These are phyloP conservation scores for Brachionus rotundiformis DNA, from an alignment of 1,140 invertebrate genomes.

Conservation along the genomic window DNA sequence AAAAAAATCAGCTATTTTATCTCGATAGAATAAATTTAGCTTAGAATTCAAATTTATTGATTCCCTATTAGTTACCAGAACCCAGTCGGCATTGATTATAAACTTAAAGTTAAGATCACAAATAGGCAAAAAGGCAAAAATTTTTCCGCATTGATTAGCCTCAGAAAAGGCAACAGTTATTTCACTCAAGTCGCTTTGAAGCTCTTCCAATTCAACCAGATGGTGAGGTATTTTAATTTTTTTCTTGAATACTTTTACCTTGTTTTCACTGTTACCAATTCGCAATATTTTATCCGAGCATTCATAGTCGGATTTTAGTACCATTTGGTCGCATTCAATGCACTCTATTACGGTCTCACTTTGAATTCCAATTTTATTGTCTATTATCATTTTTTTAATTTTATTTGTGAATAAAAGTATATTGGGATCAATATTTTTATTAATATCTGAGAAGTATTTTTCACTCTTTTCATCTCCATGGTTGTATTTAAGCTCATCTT, in stretches of 20 bases:
- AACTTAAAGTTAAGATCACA: conserved; percentile 47
- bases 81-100: conserved; percentile 5
- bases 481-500: conserved; percentile 6
- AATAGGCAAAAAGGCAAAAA: conserved; percentile 27
- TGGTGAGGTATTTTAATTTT: not conserved
- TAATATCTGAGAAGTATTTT: conserved; percentile 13
- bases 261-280: not conserved
- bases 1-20: conserved; percentile 34
- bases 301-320: not conserved
- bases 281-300: not conserved
- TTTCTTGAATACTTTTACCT: conserved; percentile 6
- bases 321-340: not conserved
- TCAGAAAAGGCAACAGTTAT: conserved; percentile 10
- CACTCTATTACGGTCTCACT: not conserved
- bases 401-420: conserved; percentile 41
- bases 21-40: conserved; percentile 6
- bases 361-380: not conserved
- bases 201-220: conserved; percentile 4
- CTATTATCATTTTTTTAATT: conserved; percentile 6
- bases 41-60: not conserved
- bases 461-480: not conserved
- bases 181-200: not conserved
- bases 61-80: conserved; percentile 26
- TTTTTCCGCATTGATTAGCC: not conserved
- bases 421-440: conserved; percentile 1